These are phyloP conservation scores for Premnoplex brunnescens DNA, from an alignment of 2,797 vertebrate genomes.

Conservation along the genomic window DNA sequence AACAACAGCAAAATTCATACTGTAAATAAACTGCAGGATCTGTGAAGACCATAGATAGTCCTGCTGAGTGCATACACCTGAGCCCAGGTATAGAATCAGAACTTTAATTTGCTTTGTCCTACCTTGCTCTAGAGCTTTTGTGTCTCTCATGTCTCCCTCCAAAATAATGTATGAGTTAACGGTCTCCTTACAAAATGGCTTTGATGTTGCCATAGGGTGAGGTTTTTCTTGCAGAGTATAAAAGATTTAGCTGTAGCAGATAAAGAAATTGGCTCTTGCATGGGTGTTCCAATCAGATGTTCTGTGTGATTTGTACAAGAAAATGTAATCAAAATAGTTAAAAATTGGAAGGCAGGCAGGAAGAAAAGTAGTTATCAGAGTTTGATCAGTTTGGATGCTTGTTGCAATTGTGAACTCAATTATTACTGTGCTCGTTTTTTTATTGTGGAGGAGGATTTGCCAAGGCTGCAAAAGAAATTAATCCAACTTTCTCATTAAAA, in stretches of 20 bases:
- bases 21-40: background rate
- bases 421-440: background rate
- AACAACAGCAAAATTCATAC: background rate
- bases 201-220: background rate
- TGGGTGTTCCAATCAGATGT: background rate
- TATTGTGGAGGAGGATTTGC: background rate
- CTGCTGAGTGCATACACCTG: background rate
- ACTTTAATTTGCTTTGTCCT: background rate
- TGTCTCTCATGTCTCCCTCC: background rate
- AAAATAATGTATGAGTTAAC: background rate
- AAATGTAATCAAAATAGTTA: background rate
- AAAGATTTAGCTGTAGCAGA: background rate
- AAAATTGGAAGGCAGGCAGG: background rate
- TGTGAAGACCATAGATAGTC: background rate
- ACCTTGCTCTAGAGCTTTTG: background rate
- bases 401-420: background rate
- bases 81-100: background rate
- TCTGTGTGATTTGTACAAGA: background rate
- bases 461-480: constrained; percentile 6
- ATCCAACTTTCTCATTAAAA: constrained; percentile 6
- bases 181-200: background rate
- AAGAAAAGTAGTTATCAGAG: background rate
- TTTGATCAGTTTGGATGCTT: background rate
- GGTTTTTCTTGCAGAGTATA: background rate
- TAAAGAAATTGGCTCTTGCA: background rate